A percentile compares a stretch with the other conserved stretches of the same genome.
phyloP scores from a whole-genome alignment of 1,140 invertebrate genomes.

The Zophobas atratus region DNA sequence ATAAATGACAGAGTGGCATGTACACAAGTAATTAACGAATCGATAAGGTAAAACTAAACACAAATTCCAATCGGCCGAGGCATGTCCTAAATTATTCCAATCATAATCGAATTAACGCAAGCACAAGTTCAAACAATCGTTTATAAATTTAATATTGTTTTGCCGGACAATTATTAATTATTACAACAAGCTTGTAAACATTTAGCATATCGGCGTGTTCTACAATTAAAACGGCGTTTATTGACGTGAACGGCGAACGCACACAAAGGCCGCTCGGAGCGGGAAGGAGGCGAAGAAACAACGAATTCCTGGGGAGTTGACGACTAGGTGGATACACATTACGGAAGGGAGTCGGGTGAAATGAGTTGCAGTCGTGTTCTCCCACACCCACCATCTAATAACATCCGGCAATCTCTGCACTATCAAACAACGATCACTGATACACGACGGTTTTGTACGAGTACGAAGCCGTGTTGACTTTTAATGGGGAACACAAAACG shows the following conservation, averaged over 20 bases:
- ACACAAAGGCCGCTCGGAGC: conserved; percentile 15
- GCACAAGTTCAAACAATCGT: conserved; percentile 30
- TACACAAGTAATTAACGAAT: conserved; percentile 29
- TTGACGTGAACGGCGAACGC: not conserved
- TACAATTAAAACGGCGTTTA: conserved; percentile 46
- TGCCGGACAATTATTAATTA: conserved; percentile 5
- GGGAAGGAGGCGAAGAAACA: conserved; percentile 3
- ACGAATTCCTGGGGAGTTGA: conserved; percentile 12
- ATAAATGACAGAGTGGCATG: conserved; percentile 28
- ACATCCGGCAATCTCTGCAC: conserved; percentile 8
- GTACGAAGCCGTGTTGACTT: too few species aligned
- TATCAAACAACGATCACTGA: not conserved
- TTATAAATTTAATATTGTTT: conserved; percentile 29
- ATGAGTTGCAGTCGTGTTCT: conserved; percentile 17
- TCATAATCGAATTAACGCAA: conserved; percentile 35
- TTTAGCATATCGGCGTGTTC: conserved; percentile 2
- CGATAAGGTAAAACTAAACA: conserved; percentile 33
- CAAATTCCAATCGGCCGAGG: conserved; percentile 11
- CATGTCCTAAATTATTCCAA: conserved; percentile 35
- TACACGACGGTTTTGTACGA: not conserved
- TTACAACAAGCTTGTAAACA: not conserved
- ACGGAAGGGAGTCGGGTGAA: conserved; percentile 3
- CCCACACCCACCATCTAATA: conserved; percentile 18
- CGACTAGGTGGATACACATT: conserved; percentile 11
- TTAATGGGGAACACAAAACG: too few species aligned